Conservation (phyloP, 2,113 vertebrate genomes). For the Ciconia maguari region DNA sequence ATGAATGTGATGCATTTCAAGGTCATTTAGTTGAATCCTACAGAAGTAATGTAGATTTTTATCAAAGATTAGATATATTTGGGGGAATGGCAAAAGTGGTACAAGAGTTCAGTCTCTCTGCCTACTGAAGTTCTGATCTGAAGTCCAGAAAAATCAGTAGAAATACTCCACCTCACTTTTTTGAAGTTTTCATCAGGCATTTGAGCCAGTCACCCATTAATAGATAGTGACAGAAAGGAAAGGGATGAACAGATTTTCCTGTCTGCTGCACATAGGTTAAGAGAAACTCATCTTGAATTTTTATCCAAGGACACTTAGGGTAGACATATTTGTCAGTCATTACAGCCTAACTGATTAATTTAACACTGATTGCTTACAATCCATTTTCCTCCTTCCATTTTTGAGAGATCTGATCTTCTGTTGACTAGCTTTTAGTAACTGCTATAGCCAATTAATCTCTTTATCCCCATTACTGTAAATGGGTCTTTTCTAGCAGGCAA, state of each 20-base stretch:
- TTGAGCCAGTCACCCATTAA: neutral
- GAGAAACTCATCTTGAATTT: neutral
- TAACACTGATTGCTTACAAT: neutral
- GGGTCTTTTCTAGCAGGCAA: neutral
- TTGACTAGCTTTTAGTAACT: slow-evolving; percentile 27
- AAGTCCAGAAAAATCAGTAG: neutral
- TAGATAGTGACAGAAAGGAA: neutral
- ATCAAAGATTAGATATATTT: neutral
- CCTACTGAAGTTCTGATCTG: neutral
- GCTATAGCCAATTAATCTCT: neutral
- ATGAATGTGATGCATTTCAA: neutral
- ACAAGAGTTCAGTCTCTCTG: neutral
- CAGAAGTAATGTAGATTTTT: neutral
- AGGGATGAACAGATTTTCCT: neutral
- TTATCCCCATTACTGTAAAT: neutral
- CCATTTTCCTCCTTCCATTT: neutral
- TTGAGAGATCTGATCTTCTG: slow-evolving; percentile 3
- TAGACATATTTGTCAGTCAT: neutral
- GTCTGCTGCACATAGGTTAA: neutral
- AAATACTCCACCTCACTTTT: neutral
- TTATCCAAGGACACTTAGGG: neutral
- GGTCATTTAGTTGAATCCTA: neutral
- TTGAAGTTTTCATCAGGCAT: neutral
- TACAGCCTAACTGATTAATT: neutral
- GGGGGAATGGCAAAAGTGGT: neutral